Evolutionary conservation across 2,797 vertebrate genomes (phyloP), one percentile per base, ranked within the genome.

Genomic region (Eospalax fontanierii): DNA sequence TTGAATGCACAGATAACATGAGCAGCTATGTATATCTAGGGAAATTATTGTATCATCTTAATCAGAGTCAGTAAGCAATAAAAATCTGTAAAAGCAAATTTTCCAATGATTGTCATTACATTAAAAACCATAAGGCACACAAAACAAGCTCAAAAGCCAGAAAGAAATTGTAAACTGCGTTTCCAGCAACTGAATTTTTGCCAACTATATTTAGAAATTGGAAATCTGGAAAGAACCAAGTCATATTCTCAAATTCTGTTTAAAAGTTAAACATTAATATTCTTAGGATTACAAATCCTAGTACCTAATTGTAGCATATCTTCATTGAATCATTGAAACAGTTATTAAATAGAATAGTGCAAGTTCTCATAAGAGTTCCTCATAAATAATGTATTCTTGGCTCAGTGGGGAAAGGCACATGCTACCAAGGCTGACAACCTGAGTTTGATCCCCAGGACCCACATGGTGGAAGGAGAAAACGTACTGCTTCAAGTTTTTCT

Each of bases 161-260:
- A 2, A 71, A 74, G 59, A 33, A 91, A 91, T 11, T 68, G 19
- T 70, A 19, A 78, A 84, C 38, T 83, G 6, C 4, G 91, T 86
- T 83, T 92, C 22, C 46, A 70, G 9, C 1, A 86, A 93, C 26
- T 89, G 33, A 93, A 78, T 91, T 22, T 73, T 54, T 78, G 79
- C 24, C 24, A 81, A 81, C 43, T 73, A 61, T 40, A 66, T 40
- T 1, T 28, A 57, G 30, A 90, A 79, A 35, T 28, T 9, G 81
- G 28, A 95, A 88, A 3, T 1, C 70, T 86, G 38, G 50, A 74
- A 79, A 92, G 35, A 88, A 22, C 21, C 61, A 82, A 86, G 21
- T 2, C 50, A 85, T 46, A 3, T 9, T 61, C 18, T 75, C 1
- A 85, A 92, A 85, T 84, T 38, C 46, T 54, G 33, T 70, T 28